Evolutionary conservation across 2,113 vertebrate genomes (phyloP), one percentile per base, ranked within the genome.

Genomic region (Alligator mississippiensis): DNA sequence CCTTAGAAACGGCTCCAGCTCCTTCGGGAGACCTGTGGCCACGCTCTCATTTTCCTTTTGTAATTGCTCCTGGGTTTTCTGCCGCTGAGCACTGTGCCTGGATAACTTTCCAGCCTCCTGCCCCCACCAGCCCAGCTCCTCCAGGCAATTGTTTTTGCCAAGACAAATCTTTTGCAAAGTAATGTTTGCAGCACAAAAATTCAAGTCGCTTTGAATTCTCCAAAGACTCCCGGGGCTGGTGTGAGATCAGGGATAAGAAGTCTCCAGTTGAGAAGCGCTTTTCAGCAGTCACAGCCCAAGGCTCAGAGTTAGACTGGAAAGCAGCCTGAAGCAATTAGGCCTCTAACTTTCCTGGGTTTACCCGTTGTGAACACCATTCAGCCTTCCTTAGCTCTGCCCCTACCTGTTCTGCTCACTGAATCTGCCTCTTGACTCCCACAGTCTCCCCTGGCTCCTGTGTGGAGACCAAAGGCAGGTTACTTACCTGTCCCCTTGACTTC

Each of bases 121-220:
- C 57, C 66, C 22, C 27, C 0, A 0, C 0, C 18, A 6, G 59
- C 74, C 79, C 66, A 0, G 83, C 34, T 54, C 18, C 62, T 18
- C 34, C 0, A 1, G 15, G 25, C 74, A 16, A 6, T 5, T 19
- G 30, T 17, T 28, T 68, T 1, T 60, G 66, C 7, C 0, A 5
- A 8, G 3, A n/a, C 2, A 63, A 81, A 30, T 38, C 68, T 1
- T 80, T 75, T 57, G 17, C 47, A 22, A 74, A 16, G 6, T 4
- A 28, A 4, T 13, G 11, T 8, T 68, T 62, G 61, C 1, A 0
- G 11, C 16, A 4, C 0, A 28, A 74, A 25, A 16, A 77, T 62
- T 58, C 47, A 74, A 6, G 30, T 11, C 2, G 22, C 62, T 72
- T 57, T 77, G 4, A 2, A 11, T 3, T 59, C 59, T 10, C 0